A percentile compares a stretch with the other conserved stretches of the same genome.
phyloP scores from a whole-genome alignment of 2,888 invertebrate species.

The Torymus aiolomorphi region DNA sequence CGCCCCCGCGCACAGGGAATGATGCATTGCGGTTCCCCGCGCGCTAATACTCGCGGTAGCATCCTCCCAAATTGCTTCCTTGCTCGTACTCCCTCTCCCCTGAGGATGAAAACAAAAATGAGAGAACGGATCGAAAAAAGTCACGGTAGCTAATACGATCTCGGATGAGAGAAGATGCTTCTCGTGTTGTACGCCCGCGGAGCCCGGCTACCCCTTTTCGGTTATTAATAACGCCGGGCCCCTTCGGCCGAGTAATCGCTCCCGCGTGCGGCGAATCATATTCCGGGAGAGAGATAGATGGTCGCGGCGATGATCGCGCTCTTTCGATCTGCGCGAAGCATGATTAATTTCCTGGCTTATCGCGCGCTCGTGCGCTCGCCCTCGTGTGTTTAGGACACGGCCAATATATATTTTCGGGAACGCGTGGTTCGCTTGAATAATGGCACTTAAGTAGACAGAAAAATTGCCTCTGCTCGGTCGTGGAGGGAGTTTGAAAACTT shows the following conservation, averaged over 20 bases:
- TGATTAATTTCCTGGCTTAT: constrained; percentile 45
- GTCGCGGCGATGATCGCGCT: constrained; percentile 20
- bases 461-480: not conserved
- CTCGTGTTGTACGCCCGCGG: constrained; percentile 6
- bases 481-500: constrained; percentile 1
- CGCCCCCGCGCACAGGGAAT: not conserved
- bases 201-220: constrained; percentile 6
- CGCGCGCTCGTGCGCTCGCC: not conserved
- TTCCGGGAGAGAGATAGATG: constrained; percentile 18
- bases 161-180: constrained; percentile 21
- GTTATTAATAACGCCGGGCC: constrained; percentile 1
- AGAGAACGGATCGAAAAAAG: too few species aligned
- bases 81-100: not conserved
- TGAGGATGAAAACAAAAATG: too few species aligned
- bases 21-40: constrained; percentile 13
- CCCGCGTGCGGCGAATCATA: not conserved
- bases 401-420: constrained; percentile 20
- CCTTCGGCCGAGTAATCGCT: constrained; percentile 10
- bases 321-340: constrained; percentile 22
- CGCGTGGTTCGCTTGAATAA: constrained; percentile 27
- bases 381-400: constrained; percentile 9
- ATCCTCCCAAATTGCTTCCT: constrained; percentile 16
- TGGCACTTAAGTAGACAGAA: constrained; percentile 18
- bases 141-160: not conserved
- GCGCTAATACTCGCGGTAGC: constrained; percentile 3